Evolutionary conservation across 2,888 invertebrate species (phyloP), one percentile per base, ranked within the genome.

Genomic region (Hemaris fuciformis): DNA sequence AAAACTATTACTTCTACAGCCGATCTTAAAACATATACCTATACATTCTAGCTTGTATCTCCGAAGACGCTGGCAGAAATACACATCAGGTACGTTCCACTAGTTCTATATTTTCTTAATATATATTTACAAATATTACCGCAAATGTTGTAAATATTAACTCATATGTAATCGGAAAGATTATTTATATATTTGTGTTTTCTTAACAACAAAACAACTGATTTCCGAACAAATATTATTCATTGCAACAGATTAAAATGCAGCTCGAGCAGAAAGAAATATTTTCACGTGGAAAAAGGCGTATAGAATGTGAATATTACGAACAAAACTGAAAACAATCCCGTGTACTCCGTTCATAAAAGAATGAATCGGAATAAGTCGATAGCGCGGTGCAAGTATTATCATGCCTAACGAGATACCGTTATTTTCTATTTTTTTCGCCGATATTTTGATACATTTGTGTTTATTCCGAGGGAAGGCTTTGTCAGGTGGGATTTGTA

Each of bases 401-500:
- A 62, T 63, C 43, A 23, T 63, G 59, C 59, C 53, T 64, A 70
- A 66, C 63, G 60, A 66, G 68, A 66, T 69, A 67, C 71, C 66
- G 69, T 69, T 38, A 70, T 70, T 67, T 69, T 66, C 72, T 62
- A 70, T 71, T 71, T 75, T 75, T 69, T 68, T 63, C 67, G 67
- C 64, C 73, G 67, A 75, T 79, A 76, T 83, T 83, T 83, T 81
- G 79, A 85, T 84, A 80, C 76, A 82, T 83, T 83, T 80, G 81
- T 80, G 72, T 85, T 87, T 84, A 84, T 82, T 72, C 62, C 66
- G 72, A 67, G 66, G 71, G 72, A 74, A 79, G 74, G 80, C 76
- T 80, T 77, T 71, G 74, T 77, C 77, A 76, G 71, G 74, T 71
- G 70, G 86, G 88, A 89, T 90, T 90, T 89, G 82, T 83, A 70